Base-by-base conservation (phyloP, 2,797 vertebrate genomes). In the Aldrovandia affinis region DNA sequence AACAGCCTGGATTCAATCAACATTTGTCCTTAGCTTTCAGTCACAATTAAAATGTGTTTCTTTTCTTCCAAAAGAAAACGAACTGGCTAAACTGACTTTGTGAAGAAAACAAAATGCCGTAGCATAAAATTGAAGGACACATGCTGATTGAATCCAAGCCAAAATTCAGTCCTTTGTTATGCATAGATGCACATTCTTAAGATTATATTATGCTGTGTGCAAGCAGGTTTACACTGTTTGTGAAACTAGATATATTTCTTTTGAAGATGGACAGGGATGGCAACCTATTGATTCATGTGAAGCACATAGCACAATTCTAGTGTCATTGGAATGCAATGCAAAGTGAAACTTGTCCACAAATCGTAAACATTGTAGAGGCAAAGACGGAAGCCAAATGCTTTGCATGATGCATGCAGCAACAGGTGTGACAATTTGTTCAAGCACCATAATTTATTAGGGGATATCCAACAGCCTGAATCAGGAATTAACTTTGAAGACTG, bases 291-390 rank as follows among this genome's bases (percentile, higher is more conserved):
- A 20, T 75, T 75, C 22, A 44, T 39, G n/a, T 75, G 22, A n/a
- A 9, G 7, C 22, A 75, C 44, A 9, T 44, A 3, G 8, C 0
- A 20, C 44, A 12, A 44, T 44, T 9, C 39, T 47, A 18, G 0
- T 20, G 36, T 44, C 20, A 75, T 75, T 75, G 70, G 70, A 42
- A 70, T 42, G 42, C 10, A 4, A 44, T 25, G 14, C 57, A 15
- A 39, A 57, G 57, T n/a, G 28, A 81, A 59, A 81, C 80, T n/a
- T 59, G 59, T 81, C 55, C 36, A 30, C 59, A 81, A 54, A 44
- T 81, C 28, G 80, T 36, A 44, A 75, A 73, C 20, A 33, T 61
- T 30, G 9, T 36, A 39, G 39, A 63, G 52, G 79, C 30, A 59
- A 4, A 22, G 28, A 44, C 30, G 15, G 55, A 14, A 44, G 18